A percentile compares a stretch with the other conserved stretches of the same genome.
phyloP scores from a whole-genome alignment of 2,113 vertebrate genomes.

The Istiophorus platypterus region DNA sequence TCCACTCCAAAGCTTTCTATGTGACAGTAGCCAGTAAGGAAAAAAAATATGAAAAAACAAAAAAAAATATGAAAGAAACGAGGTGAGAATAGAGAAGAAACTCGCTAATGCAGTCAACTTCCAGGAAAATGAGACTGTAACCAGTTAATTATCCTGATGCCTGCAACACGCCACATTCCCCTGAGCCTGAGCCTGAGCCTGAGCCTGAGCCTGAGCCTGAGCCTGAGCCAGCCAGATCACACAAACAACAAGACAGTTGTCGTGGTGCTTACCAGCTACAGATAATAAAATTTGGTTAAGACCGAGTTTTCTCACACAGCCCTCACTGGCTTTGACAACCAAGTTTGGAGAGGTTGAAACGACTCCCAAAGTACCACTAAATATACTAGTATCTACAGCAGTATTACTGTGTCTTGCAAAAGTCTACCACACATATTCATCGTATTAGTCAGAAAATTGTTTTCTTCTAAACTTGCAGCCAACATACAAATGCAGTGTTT shows the following conservation, averaged over 20 bases:
- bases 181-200: slow-evolving; percentile 33
- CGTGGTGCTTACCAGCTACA: slow-evolving; percentile 16
- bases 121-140: slow-evolving; percentile 51
- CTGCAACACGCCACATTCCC: slow-evolving; percentile 27
- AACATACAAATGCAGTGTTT: slow-evolving; percentile 25
- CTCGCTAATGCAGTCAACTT: slow-evolving; percentile 33
- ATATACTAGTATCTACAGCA: slow-evolving; percentile 31
- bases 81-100: slow-evolving; percentile 33
- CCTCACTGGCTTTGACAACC: slow-evolving; percentile 22
- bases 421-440: slow-evolving; percentile 35
- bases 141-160: slow-evolving; percentile 46
- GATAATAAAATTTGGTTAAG: neutral
- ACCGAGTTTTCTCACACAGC: slow-evolving; percentile 6
- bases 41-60: no score
- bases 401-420: slow-evolving; percentile 16
- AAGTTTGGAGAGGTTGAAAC: slow-evolving; percentile 13
- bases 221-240: slow-evolving; percentile 10
- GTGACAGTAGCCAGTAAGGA: slow-evolving; percentile 25
- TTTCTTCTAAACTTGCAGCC: slow-evolving; percentile 11
- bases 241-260: slow-evolving; percentile 8
- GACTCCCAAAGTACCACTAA: slow-evolving; percentile 40
- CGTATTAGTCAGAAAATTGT: slow-evolving; percentile 13
- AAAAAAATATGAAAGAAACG: neutral
- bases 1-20: slow-evolving; percentile 41
- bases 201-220: no score